Percentiles rank a stretch among this genome's conserved stretches.
Conservation (phyloP, 1,140 invertebrate species). For the Paralvinella palmiformis region DNA sequence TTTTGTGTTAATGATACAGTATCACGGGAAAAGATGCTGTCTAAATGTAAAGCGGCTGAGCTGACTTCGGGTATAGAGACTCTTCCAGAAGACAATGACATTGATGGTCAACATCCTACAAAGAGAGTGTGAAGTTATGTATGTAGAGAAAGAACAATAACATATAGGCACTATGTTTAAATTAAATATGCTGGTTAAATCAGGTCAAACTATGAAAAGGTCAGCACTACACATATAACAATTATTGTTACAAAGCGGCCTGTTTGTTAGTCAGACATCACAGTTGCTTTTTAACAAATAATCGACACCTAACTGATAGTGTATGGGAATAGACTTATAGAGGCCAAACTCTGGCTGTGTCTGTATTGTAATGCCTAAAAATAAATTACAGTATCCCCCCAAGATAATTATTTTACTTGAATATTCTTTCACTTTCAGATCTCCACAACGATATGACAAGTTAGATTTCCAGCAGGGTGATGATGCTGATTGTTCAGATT, state of each 20-base stretch:
- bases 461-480: not conserved
- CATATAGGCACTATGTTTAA: not conserved
- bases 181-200: not conserved
- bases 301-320: too few species aligned
- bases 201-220: not conserved
- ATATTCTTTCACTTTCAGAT: not conserved
- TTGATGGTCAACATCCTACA: not conserved
- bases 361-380: too few species aligned
- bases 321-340: too few species aligned
- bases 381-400: too few species aligned
- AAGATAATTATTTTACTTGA: not conserved
- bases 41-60: not conserved
- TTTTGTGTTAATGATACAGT: conserved; percentile 1
- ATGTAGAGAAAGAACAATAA: not conserved
- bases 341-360: too few species aligned
- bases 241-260: not conserved
- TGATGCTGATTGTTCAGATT: not conserved
- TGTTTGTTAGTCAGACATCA: conserved; percentile 6
- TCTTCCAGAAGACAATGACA: not conserved
- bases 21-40: not conserved
- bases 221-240: not conserved
- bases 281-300: not conserved
- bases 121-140: not conserved
- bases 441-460: conserved; percentile 1
- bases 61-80: not conserved